These are phyloP conservation scores for Nymphalis urticae DNA, from an alignment of 2,888 invertebrate species.

Conservation along the genomic window DNA sequence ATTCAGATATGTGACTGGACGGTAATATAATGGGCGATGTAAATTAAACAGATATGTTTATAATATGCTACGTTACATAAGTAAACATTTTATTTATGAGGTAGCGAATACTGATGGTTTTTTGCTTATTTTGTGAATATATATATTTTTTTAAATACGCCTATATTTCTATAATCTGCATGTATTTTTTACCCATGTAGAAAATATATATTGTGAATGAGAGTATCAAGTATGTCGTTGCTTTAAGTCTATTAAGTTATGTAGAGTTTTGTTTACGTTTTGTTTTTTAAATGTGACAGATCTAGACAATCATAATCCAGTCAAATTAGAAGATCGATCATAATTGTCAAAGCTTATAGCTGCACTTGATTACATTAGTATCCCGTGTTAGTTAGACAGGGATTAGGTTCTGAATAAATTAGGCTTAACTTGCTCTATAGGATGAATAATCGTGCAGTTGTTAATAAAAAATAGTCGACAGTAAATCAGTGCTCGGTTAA, in stretches of 20 bases:
- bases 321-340: slow-evolving; percentile 39
- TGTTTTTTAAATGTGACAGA: slow-evolving; percentile 10
- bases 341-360: slow-evolving; percentile 34
- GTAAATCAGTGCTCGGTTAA: slow-evolving; percentile 61
- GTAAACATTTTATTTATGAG: slow-evolving; percentile 25
- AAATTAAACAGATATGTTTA: slow-evolving; percentile 20
- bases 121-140: not conserved
- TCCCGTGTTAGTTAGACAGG: slow-evolving; percentile 39
- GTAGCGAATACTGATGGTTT: slow-evolving; percentile 1
- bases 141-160: no score
- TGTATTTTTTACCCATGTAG: not conserved
- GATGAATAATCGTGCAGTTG: slow-evolving; percentile 43
- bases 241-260: slow-evolving; percentile 15
- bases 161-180: not conserved
- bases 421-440: slow-evolving; percentile 34
- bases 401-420: slow-evolving; percentile 42
- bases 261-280: not conserved
- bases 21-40: slow-evolving; percentile 28
- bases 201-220: not conserved
- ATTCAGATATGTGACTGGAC: slow-evolving; percentile 30
- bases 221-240: not conserved
- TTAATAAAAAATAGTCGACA: slow-evolving; percentile 60
- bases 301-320: slow-evolving; percentile 27
- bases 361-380: slow-evolving; percentile 41
- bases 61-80: slow-evolving; percentile 19